Percentiles rank a stretch among this genome's conserved stretches.
These are phyloP conservation scores for Elgonia sp. DNA, from an alignment of 2,888 invertebrate species.

Conservation along the genomic window DNA sequence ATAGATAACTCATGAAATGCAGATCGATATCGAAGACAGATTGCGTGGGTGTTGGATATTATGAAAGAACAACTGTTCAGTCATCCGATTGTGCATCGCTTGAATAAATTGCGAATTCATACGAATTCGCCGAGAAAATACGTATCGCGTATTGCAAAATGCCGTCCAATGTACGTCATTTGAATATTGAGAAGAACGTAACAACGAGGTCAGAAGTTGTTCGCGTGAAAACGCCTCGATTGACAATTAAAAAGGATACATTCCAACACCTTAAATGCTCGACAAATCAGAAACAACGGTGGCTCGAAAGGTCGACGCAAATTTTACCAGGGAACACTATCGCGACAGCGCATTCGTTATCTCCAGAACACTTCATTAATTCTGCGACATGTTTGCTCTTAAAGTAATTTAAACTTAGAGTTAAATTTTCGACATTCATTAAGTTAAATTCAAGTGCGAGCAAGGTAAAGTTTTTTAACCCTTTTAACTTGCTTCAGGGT, in stretches of 20 bases:
- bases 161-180: neutral
- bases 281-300: slow-evolving; percentile 1
- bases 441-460: neutral
- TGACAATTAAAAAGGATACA: slow-evolving; percentile 3
- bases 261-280: slow-evolving; percentile 10
- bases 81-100: slow-evolving; percentile 37
- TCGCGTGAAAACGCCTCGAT: neutral
- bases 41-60: slow-evolving; percentile 59
- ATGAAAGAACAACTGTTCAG: slow-evolving; percentile 55
- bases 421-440: neutral
- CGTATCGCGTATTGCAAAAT: slow-evolving; percentile 10
- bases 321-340: slow-evolving; percentile 11
- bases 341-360: slow-evolving; percentile 27
- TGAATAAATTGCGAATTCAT: slow-evolving; percentile 26
- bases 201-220: neutral
- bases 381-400: slow-evolving; percentile 21
- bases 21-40: slow-evolving; percentile 55
- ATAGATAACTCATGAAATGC: slow-evolving; percentile 50
- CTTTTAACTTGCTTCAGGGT: too few relatives aligned
- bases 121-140: slow-evolving; percentile 33
- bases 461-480: too few relatives aligned
- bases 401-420: neutral
- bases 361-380: slow-evolving; percentile 39
- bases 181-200: neutral
- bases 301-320: neutral